Conservation (phyloP, 1,140 invertebrate genomes). For the Leptinotarsa lineolata region DNA sequence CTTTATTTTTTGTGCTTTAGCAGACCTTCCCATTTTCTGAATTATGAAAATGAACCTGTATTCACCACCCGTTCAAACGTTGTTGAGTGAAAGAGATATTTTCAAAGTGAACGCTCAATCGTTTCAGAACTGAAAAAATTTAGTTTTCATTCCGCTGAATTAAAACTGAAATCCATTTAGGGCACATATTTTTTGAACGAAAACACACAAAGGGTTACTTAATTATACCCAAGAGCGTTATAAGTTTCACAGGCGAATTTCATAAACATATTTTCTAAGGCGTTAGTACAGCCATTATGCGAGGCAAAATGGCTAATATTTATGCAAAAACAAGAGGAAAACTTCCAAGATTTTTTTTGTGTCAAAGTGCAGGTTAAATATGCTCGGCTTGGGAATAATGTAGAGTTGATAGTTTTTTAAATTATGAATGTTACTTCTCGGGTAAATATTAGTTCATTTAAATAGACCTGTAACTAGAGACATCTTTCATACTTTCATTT, state of each 20-base stretch:
- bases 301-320: slow-evolving; percentile 1
- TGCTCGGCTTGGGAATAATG: background rate
- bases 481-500: too few relatives aligned
- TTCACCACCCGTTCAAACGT: too few relatives aligned
- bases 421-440: too few relatives aligned
- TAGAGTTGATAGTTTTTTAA: background rate
- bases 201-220: slow-evolving; percentile 1
- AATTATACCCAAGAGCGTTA: background rate
- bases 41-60: too few relatives aligned
- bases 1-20: too few relatives aligned
- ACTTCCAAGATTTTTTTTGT: background rate
- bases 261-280: background rate
- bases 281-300: slow-evolving; percentile 1
- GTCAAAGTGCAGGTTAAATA: background rate
- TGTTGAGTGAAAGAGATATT: background rate
- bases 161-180: background rate
- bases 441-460: too few relatives aligned
- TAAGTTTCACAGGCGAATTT: slow-evolving; percentile 1
- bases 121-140: background rate
- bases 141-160: background rate
- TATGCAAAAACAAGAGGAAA: background rate
- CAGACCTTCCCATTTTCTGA: too few relatives aligned
- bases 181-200: background rate
- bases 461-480: too few relatives aligned
- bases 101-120: background rate